Evolutionary conservation across 2,113 vertebrate species (phyloP), one percentile per base, ranked within the genome.

Genomic region (Chlamydotis undulata): DNA sequence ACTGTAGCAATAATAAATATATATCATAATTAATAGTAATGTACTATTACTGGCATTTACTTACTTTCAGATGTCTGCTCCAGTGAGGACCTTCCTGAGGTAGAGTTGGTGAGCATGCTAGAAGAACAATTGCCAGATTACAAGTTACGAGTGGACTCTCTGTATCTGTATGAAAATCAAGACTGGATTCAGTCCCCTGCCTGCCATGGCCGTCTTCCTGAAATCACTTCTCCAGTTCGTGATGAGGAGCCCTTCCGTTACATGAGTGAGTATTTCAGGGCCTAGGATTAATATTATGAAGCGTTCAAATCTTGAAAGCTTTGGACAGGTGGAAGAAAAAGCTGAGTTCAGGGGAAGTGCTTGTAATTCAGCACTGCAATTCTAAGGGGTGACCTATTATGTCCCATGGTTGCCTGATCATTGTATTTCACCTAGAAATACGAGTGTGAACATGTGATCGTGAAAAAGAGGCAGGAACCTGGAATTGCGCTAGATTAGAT

Each of bases 191-290:
- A 96, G 26, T 98, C 99, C 22, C 67, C 94, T 63, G 97, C 98
- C 9, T 70, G 85, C 79, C 98, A 88, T 7, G 98, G 98, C 13
- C 98, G 96, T 77, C 96, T 83, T 14, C 92, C 97, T 16, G 96
- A 95, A 37, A 50, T 96, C 73, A 91, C 99, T 89, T 98, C 99
- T 82, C 98, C 99, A 12, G 82, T 98, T 94, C 97, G 94, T 93
- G 98, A 98, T 4, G 98, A 99, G 92, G 99, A 99, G 87, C 98
- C 99, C 19, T 98, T 99, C 97, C 98, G 47, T 97, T 99, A 99
- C 98, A 99, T 99, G 99, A 99, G 99, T 99, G 94, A 98, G 99
- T 98, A 41, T 43, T 23, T 56, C 67, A 86, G 79, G 22, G 64
- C 45, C 45, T 59, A 23, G 9, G 29, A 31, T 22, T 83, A 45